Base-by-base conservation (phyloP, 2,888 invertebrate species). In the Drosophila longiperda region DNA sequence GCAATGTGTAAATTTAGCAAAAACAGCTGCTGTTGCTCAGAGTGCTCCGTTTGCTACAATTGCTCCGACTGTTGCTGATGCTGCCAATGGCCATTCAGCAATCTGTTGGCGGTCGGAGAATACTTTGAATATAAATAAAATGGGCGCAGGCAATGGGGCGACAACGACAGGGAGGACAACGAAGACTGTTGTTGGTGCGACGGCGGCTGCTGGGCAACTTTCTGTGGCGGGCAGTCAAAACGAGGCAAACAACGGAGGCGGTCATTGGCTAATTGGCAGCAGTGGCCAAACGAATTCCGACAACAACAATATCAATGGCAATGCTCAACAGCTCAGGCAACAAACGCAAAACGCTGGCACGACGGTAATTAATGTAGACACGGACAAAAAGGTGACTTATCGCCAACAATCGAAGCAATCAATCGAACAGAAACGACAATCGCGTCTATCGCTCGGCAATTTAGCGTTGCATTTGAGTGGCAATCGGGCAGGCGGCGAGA, bases 1-100 rank as follows among this genome's bases (percentile, higher is more conserved):
- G 54, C 29, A 49, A 61, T 50, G 84, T 83, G 83, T 90, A 90
- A 90, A 89, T 87, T 86, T 90, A 90, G 91, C 90, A 78, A 83
- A 85, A 83, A 85, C 88, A 85, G 89, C 88, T 88, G 85, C 84
- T 74, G 72, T 69, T 52, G 40, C 57, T 45, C 45, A 20, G 45
- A 45, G 15, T 38, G 38, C 38, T 38, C 45, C 12, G 42, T 20
- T 1, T 42, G 20, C 11, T 42, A 20, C 9, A 2, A 26, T 26
- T 17, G 38, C 17, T 29, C 9, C 33, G 9, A 11, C 3, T 32
- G 53, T 8, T 8, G 17, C 62, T 33, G 26, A 15, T 20, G 48
- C 32, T 54, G 73, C 83, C 76, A 82, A 77, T 80, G 78, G 82
- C 76, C 73, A 86, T 82, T 82, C 75, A 68, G 83, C 77, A 23